These are phyloP conservation scores for Trichoplusia ni DNA, from an alignment of 1,140 invertebrate genomes.

Conservation along the genomic window DNA sequence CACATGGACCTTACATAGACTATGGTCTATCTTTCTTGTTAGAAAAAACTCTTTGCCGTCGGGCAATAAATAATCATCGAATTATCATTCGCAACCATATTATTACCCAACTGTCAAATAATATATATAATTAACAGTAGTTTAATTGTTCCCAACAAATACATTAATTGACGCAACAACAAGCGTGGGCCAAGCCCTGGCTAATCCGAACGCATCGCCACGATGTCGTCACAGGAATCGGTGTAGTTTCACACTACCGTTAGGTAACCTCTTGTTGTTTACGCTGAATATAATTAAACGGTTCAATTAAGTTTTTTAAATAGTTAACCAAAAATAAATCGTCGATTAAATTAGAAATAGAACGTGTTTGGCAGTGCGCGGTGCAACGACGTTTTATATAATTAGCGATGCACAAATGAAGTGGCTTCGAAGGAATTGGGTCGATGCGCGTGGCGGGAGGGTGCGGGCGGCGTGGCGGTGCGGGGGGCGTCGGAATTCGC, in stretches of 20 bases:
- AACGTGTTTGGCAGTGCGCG: conserved; percentile 59
- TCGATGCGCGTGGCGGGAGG: conserved; percentile 58
- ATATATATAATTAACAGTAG: too few species aligned
- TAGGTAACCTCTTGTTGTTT: not conserved
- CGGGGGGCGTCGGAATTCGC: conserved; percentile 70
- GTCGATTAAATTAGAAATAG: conserved; percentile 66
- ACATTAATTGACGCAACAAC: too few species aligned
- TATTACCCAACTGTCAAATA: too few species aligned
- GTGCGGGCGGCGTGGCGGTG: conserved; percentile 46
- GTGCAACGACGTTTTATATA: conserved; percentile 72
- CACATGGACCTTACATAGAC: too few species aligned
- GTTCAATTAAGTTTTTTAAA: conserved; percentile 20
- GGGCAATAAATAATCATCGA: too few species aligned
- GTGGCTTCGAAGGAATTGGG: conserved; percentile 78
- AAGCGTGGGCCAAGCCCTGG: too few species aligned
- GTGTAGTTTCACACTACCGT: not conserved
- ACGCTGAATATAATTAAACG: conserved; percentile 1
- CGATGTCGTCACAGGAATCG: not conserved
- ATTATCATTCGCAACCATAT: too few species aligned
- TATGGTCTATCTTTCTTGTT: too few species aligned
- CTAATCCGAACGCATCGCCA: not conserved
- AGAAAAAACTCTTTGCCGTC: too few species aligned
- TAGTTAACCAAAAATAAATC: conserved; percentile 38
- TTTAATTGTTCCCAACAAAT: too few species aligned
- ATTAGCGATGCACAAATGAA: conserved; percentile 78